A percentile compares a stretch with the other conserved stretches of the same genome.
Evolutionary conservation across 2,888 invertebrate genomes (phyloP).

Genomic region (Cataglyphis livida): DNA sequence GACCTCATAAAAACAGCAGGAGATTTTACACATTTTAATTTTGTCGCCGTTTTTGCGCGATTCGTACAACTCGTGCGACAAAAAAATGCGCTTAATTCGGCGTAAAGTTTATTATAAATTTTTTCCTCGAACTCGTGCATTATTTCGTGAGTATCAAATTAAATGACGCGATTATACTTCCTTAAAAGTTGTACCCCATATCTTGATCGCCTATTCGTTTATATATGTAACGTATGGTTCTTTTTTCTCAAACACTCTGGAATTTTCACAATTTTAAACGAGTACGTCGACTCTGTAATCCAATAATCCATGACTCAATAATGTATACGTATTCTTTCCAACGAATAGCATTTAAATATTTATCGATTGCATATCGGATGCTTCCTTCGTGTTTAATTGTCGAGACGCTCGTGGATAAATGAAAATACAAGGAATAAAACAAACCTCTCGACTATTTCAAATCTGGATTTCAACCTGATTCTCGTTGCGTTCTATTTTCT

Average conservation of each 20-base stretch:
- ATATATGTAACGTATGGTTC: neutral
- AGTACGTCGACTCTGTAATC: neutral
- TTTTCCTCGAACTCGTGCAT: neutral
- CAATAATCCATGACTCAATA: conserved; percentile 24
- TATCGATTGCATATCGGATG: neutral
- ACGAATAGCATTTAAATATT: neutral
- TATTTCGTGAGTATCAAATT: neutral
- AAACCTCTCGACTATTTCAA: neutral
- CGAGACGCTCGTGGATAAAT: neutral
- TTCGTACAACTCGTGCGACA: neutral
- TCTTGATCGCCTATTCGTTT: conserved; percentile 12
- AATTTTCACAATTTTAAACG: conserved; percentile 16
- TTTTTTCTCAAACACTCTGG: neutral
- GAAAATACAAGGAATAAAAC: neutral
- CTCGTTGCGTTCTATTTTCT: neutral
- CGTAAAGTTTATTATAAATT: conserved; percentile 2
- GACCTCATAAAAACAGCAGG: conserved; percentile 33
- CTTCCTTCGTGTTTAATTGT: neutral
- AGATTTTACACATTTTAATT: conserved; percentile 31
- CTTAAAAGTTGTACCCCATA: neutral
- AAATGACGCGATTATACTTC: neutral
- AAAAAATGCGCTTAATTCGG: conserved; percentile 28
- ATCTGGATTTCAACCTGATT: conserved; percentile 3
- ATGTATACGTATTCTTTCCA: neutral
- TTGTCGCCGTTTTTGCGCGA: neutral